Evolutionary conservation across 2,888 invertebrate species (phyloP), one percentile per base, ranked within the genome.

Genomic region (Ctenicera cuprea): DNA sequence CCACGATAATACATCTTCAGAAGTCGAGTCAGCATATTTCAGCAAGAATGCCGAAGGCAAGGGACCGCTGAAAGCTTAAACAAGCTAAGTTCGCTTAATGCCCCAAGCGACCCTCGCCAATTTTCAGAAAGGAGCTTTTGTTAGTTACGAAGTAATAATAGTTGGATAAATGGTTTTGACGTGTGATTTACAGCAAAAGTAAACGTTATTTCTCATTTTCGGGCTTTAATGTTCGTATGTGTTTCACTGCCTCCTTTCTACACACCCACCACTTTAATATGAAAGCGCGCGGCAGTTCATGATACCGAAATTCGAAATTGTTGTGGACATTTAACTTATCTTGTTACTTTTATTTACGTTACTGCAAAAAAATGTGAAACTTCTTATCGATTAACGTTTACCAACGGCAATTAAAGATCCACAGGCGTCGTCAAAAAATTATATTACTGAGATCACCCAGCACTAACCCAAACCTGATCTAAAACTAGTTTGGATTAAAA

Each of bases 1-100:
- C 52, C 52, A 37, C 37, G 30, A 65, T 52, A 48, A 65, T 38
- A 26, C 52, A 22, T 65, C 65, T 50, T 65, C 65, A 65, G 50
- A 69, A 69, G 69, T 62, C 61, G 45, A 61, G 61, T 69, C 69
- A 69, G 69, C 70, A 70, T 70, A 70, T 70, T 70, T 70, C 63
- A 50, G 52, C 52, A 70, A 70, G 59, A 70, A 70, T 70, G 38
- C 63, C 20, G 22, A 63, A 70, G 61, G 20, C 50, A 18, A 62
- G 50, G 48, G 70, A 63, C 52, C 41, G 63, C 62, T 70, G 54
- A 70, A 70, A 62, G 52, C 62, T 52, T 43, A 59, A 69, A 69
- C 69, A 61, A 69, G 59, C 61, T 69, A 59, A 69, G 61, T 61
- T 69, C 59, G 59, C 59, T 61, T 69, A 61, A 69, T 69, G 50